These are phyloP conservation scores for Oreochromis niloticus DNA, from an alignment of 2,113 vertebrate species.

Conservation along the genomic window DNA sequence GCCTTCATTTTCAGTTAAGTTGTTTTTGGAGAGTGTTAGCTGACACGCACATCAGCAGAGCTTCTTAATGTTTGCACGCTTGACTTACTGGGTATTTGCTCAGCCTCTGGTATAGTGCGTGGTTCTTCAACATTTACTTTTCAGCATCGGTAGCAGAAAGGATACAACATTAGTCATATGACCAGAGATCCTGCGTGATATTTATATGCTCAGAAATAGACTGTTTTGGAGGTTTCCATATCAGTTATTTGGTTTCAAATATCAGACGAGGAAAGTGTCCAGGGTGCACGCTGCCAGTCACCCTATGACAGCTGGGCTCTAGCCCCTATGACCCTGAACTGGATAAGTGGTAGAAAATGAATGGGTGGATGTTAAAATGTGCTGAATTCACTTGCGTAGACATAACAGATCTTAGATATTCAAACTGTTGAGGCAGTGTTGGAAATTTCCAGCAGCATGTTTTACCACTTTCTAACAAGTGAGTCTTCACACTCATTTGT, in stretches of 20 bases:
- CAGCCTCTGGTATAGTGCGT: not conserved
- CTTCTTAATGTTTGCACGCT: not conserved
- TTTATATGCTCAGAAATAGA: not conserved
- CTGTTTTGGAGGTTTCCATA: not conserved
- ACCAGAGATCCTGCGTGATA: not conserved
- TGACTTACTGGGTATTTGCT: conserved; percentile 23
- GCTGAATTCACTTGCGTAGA: not conserved
- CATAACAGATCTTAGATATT: not conserved
- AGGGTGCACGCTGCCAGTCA: not conserved
- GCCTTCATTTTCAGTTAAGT: not conserved
- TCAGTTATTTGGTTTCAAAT: not conserved
- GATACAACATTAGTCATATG: not conserved
- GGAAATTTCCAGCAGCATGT: not conserved
- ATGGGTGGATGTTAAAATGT: not conserved
- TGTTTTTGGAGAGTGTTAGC: not conserved
- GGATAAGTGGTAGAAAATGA: not conserved
- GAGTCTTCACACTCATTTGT: not conserved
- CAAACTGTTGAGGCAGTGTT: not conserved
- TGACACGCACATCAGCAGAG: not conserved
- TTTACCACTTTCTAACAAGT: conserved; percentile 11
- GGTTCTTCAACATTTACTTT: conserved; percentile 24
- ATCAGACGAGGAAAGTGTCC: not conserved
- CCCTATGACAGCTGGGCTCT: not conserved
- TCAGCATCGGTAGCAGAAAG: conserved; percentile 5
- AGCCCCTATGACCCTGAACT: not conserved